Evolutionary conservation across 2,797 vertebrate species (phyloP), one percentile per base, ranked within the genome.

Genomic region (Spinibarbus caldwelli): DNA sequence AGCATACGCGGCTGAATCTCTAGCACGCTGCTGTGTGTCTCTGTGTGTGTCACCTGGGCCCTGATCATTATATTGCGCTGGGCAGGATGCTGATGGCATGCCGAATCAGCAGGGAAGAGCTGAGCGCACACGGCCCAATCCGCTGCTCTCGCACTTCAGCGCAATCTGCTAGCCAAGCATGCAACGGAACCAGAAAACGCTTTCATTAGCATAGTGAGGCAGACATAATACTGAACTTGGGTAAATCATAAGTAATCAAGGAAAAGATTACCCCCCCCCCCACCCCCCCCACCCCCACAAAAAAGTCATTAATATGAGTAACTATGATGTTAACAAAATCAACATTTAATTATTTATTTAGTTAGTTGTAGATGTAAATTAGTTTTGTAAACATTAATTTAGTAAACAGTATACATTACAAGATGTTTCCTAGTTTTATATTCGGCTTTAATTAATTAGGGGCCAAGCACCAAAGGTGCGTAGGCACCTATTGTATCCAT

Each of bases 171-270:
- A 41, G 52, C 57, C 47, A 31, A 86, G 83, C 87, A 84, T 82
- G 87, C 29, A 66, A 77, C 36, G 41, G 31, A 82, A 79, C 10
- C 26, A 70, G 43, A 66, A 89, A 75, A 86, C 5, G 10, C 54
- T 38, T 34, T 66, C 59, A 87, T 86, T 90, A 81, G 72, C 87
- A 84, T 89, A 85, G 89, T 87, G 57, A 81, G 78, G 31, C 78
- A 80, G 73, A 85, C 78, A 70, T 83, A 79, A 72, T 62, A 80
- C 19, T 12, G 38, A 57, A 79, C 76, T 86, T 43, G n/a, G 85
- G 87, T 87, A 87, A 80, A 88, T 86, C 34, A 81, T 10, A 59
- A 7, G 36, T n/a, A 31, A 45, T 82, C 76, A 80, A 10, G 57
- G 62, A 85, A 79, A 79, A 85, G 80, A n/a, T n/a, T n/a, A n/a